Conservation (phyloP, 2,797 vertebrate genomes). For the Simalia tracyae region DNA sequence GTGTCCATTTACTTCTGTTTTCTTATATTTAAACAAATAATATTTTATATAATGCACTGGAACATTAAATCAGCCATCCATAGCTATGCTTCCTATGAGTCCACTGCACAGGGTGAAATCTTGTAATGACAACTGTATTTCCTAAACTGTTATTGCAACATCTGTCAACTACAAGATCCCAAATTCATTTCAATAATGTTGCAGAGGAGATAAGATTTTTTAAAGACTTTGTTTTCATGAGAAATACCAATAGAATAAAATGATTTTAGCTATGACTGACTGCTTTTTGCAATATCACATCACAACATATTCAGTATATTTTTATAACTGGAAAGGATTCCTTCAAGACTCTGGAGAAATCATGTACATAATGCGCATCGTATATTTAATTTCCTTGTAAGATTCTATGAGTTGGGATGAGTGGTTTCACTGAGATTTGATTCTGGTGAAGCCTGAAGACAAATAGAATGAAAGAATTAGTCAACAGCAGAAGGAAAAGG, state of each 20-base stretch:
- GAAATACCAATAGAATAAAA: conserved; percentile 61
- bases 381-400: conserved; percentile 34
- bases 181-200: conserved; percentile 54
- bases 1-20: conserved; percentile 33
- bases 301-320: conserved; percentile 48
- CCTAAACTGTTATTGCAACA: conserved; percentile 54
- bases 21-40: conserved; percentile 36
- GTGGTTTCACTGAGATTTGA: neutral
- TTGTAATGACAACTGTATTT: conserved; percentile 64
- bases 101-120: conserved; percentile 51
- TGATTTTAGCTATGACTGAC: conserved; percentile 44
- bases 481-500: neutral
- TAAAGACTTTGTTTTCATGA: conserved; percentile 46
- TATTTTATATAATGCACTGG: conserved; percentile 42
- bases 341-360: conserved; percentile 38
- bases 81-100: conserved; percentile 47
- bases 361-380: conserved; percentile 39
- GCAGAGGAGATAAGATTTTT: conserved; percentile 51
- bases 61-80: conserved; percentile 49
- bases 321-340: conserved; percentile 49
- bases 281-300: conserved; percentile 48
- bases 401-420: neutral
- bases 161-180: conserved; percentile 54
- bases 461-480: neutral
- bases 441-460: conserved; percentile 18